Percentiles rank a stretch among this genome's conserved stretches.
Conservation (phyloP, 2,797 vertebrate genomes). For the Pipistrellus nathusii region DNA sequence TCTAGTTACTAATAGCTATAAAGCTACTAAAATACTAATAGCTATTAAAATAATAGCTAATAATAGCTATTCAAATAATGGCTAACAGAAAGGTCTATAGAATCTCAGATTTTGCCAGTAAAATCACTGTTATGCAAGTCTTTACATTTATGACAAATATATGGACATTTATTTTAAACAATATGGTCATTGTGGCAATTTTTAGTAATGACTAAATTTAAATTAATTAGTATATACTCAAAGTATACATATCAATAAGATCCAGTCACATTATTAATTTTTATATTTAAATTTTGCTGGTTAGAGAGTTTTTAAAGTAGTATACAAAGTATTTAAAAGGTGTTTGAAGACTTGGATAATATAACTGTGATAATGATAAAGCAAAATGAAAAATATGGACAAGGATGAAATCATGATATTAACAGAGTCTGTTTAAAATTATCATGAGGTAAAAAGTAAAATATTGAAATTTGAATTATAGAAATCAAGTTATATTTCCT, state of each 20-base stretch:
- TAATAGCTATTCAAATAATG: neutral
- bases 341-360: neutral
- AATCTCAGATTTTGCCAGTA: neutral
- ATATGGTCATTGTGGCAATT: neutral
- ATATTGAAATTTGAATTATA: neutral
- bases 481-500: neutral
- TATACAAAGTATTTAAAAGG: neutral
- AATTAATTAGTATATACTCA: neutral
- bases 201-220: neutral
- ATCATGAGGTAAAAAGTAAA: neutral
- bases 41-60: neutral
- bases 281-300: conserved; percentile 34
- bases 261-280: neutral
- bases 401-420: conserved; percentile 13
- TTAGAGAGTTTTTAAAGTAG: neutral
- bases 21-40: neutral
- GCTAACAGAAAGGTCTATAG: neutral
- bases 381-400: neutral
- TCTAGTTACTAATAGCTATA: neutral
- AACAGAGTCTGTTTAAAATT: neutral
- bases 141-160: neutral
- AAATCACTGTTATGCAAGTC: neutral
- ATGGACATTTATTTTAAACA: conserved; percentile 1
- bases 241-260: neutral
- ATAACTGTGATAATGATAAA: neutral